phyloP scores from a whole-genome alignment of 2,113 vertebrate genomes.

The Halichoeres trimaculatus region DNA sequence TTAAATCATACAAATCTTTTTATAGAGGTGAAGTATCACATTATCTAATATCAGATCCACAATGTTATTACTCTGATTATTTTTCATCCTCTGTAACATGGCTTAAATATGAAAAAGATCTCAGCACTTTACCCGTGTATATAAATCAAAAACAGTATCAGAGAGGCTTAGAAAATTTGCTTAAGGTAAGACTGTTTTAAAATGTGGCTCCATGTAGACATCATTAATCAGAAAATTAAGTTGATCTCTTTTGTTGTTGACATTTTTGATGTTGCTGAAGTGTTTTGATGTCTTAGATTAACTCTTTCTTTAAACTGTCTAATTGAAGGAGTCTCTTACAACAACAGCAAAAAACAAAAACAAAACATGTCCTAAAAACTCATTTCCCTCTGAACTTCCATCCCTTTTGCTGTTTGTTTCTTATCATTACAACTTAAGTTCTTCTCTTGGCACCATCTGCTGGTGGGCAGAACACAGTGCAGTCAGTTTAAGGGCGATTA shows the following conservation, averaged over 20 bases:
- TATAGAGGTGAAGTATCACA: background rate
- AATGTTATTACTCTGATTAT: background rate
- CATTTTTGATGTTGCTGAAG: too few relatives aligned
- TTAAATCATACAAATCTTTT: background rate
- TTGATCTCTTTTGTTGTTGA: too few relatives aligned
- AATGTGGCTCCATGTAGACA: too few relatives aligned
- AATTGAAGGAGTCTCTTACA: background rate
- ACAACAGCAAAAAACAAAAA: too few relatives aligned
- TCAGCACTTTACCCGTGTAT: background rate
- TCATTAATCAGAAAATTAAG: too few relatives aligned
- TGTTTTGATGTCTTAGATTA: background rate
- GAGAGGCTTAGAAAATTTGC: too few relatives aligned
- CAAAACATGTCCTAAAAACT: background rate
- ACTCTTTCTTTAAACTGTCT: background rate
- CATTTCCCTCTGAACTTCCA: background rate
- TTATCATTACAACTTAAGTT: background rate
- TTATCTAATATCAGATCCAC: background rate
- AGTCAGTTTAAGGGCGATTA: background rate
- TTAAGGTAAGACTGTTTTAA: too few relatives aligned
- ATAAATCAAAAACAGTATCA: background rate
- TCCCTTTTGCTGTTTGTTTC: background rate
- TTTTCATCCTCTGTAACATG: background rate
- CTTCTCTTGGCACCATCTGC: conserved; percentile 57
- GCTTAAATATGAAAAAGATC: background rate
- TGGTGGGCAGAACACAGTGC: conserved; percentile 25